phyloP scores from a whole-genome alignment of 2,888 invertebrate genomes.

The Drosophila picticornis region DNA sequence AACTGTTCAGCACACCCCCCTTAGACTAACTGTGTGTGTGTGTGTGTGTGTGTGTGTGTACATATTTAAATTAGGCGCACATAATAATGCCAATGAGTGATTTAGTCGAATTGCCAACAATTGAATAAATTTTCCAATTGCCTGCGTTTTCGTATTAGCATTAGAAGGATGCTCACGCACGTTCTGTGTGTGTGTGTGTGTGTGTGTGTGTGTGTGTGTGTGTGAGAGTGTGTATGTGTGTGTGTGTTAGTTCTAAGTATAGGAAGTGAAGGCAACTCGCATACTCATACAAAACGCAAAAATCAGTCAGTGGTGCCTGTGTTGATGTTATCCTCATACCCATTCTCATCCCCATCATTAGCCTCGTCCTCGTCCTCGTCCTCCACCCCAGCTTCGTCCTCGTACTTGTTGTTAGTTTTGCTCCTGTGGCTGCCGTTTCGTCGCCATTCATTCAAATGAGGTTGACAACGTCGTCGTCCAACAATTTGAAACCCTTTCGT shows the following conservation, averaged over 20 bases:
- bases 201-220: constrained; percentile 15
- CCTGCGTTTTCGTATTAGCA: constrained; percentile 82
- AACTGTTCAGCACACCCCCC: constrained; percentile 21
- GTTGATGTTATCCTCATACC: constrained; percentile 34
- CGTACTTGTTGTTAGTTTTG: constrained; percentile 16
- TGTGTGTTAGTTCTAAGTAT: constrained; percentile 16
- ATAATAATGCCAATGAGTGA: constrained; percentile 82
- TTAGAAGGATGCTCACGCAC: constrained; percentile 65
- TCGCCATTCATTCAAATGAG: constrained; percentile 68
- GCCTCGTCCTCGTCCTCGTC: not conserved
- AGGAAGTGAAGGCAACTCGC: constrained; percentile 36
- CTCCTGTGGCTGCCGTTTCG: constrained; percentile 13
- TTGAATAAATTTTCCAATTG: constrained; percentile 84
- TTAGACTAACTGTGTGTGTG: not conserved
- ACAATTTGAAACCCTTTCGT: constrained; percentile 76
- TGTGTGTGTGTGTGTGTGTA: constrained; percentile 3
- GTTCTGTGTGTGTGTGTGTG: constrained; percentile 27
- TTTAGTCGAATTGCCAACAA: constrained; percentile 82
- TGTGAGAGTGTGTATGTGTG: constrained; percentile 19
- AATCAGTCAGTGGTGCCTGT: constrained; percentile 62
- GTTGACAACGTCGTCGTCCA: constrained; percentile 55
- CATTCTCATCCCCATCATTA: not conserved
- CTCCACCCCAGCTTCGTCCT: not conserved
- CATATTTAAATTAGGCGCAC: constrained; percentile 74
- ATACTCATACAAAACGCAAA: constrained; percentile 59